A percentile compares a stretch with the other conserved stretches of the same genome.
Conservation (phyloP, 2,888 invertebrate genomes). For the Hyposoter dolosus region DNA sequence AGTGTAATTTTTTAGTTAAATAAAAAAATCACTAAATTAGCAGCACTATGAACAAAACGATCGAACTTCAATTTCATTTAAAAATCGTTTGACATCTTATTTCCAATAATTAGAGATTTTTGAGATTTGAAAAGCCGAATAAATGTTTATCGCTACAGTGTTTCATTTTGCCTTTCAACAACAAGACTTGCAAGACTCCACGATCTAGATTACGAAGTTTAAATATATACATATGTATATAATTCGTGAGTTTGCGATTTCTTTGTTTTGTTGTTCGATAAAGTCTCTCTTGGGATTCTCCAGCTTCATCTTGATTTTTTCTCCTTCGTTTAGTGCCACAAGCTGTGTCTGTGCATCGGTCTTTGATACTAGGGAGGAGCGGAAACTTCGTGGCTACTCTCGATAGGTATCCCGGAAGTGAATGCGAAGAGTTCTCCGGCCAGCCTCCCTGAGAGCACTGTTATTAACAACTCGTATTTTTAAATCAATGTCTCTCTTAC, state of each 20-base stretch:
- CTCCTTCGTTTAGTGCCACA: neutral
- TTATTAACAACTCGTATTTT: slow-evolving; percentile 74
- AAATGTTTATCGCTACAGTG: neutral
- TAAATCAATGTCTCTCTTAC: slow-evolving; percentile 58
- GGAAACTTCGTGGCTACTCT: slow-evolving; percentile 68
- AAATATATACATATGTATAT: slow-evolving; percentile 12
- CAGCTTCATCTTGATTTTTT: neutral
- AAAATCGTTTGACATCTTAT: neutral
- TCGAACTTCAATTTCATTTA: neutral
- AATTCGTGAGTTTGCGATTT: slow-evolving; percentile 38
- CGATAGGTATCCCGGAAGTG: slow-evolving; percentile 76
- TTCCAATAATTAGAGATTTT: neutral
- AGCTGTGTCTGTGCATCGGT: slow-evolving; percentile 9
- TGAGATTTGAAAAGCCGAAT: neutral
- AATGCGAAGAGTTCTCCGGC: slow-evolving; percentile 48
- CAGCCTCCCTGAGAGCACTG: slow-evolving; percentile 66
- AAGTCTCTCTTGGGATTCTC: neutral
- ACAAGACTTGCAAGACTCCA: slow-evolving; percentile 32
- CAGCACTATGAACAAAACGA: neutral
- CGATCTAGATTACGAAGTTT: slow-evolving; percentile 48
- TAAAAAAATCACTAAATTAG: neutral
- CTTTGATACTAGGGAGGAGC: slow-evolving; percentile 68
- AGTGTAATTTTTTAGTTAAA: neutral
- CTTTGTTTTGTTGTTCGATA: slow-evolving; percentile 52
- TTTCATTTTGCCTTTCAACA: slow-evolving; percentile 31